A percentile compares a stretch with the other conserved stretches of the same genome.
Evolutionary conservation across 2,797 vertebrate species (phyloP).

Genomic region (Sebastes hubbsi): DNA sequence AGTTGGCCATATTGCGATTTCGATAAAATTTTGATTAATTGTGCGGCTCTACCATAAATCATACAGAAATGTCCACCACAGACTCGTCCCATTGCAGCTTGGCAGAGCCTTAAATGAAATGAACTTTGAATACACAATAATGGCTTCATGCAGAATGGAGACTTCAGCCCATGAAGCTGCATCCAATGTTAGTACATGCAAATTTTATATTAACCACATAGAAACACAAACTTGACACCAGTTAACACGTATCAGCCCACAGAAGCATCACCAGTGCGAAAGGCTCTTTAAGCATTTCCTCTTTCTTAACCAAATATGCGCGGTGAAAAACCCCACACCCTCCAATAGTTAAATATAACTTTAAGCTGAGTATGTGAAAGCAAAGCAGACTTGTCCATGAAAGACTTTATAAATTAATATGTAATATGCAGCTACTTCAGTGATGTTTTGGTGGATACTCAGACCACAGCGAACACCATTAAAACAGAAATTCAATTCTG

Average conservation of each 20-base stretch:
- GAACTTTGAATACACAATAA: rapidly evolving
- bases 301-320: background rate
- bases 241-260: background rate
- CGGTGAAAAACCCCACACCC: background rate
- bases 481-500: background rate
- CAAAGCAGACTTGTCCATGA: background rate
- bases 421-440: background rate
- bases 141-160: background rate
- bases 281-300: background rate
- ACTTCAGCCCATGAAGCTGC: background rate
- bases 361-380: background rate
- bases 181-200: background rate
- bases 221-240: background rate
- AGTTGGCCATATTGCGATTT: no score
- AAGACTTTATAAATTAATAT: background rate
- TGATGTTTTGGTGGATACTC: background rate
- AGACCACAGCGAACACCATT: background rate
- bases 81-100: background rate
- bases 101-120: background rate
- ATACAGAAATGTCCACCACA: background rate
- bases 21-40: no score
- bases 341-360: background rate
- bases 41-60: background rate
- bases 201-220: background rate
- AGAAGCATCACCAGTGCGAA: background rate